Percentiles rank a stretch among this genome's conserved stretches.
phyloP scores from a whole-genome alignment of 2,797 vertebrate species.

The Myotis vivesi region DNA sequence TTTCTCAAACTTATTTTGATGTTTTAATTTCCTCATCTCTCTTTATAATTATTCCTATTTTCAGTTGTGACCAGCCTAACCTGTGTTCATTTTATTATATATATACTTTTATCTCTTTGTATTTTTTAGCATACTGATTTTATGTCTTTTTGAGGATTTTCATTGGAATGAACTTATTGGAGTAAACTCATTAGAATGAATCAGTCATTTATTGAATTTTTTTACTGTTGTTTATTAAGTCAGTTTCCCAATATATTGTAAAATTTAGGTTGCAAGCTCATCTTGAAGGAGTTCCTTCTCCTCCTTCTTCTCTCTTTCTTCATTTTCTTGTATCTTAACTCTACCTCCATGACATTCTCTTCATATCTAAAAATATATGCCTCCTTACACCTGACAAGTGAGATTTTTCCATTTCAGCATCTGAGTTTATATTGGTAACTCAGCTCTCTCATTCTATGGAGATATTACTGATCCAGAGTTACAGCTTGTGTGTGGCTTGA shows the following conservation, averaged over 20 bases:
- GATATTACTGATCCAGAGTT: background rate
- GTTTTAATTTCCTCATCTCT: background rate
- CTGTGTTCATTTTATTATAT: background rate
- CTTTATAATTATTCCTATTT: background rate
- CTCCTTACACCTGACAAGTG: background rate
- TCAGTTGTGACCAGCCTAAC: background rate
- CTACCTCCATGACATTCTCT: background rate
- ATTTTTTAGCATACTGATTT: background rate
- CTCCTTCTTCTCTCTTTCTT: background rate
- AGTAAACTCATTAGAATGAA: background rate
- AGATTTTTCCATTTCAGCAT: background rate
- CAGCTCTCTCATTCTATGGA: background rate
- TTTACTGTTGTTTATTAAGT: background rate
- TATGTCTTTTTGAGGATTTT: background rate
- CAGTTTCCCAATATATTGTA: background rate
- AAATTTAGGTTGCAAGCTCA: background rate
- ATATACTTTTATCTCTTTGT: background rate
- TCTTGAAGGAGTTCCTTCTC: background rate
- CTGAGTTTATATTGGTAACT: background rate
- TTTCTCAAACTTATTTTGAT: slow-evolving; percentile 21
- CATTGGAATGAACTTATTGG: background rate
- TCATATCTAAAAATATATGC: background rate
- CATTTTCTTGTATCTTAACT: background rate
- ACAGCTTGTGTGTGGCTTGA: background rate
- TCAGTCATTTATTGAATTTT: background rate